Base-by-base conservation (phyloP, 2,797 vertebrate genomes). In the Brachyrhaphis roseni region DNA sequence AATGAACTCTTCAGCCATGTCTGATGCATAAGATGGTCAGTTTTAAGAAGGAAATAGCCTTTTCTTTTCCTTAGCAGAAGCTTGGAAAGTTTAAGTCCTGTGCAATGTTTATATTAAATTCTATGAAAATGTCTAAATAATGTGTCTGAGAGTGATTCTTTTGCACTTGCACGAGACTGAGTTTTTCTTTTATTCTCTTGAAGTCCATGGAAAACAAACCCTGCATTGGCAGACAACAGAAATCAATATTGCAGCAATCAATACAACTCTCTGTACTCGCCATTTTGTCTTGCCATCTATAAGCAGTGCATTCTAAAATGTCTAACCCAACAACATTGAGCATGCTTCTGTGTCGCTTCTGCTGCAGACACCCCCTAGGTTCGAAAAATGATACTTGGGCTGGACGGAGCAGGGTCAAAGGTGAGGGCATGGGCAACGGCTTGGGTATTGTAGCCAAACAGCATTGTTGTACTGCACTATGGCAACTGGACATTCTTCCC, bases 401-500 rank as follows among this genome's bases (percentile, higher is more conserved):
- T 87, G 86, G 80, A 84, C 79, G 75, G 86, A 88, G 83, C 39
- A 46, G 89, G 94, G 94, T 95, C 92, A 94, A 86, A 86, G 92
- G 93, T 93, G 62, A 93, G 75, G 79, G 87, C 83, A 85, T 89
- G 85, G 90, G 81, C 88, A 68, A 90, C 77, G 75, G 83, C 86
- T 91, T 87, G 82, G 87, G 85, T 84, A 92, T 95, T 95, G 93
- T 94, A 85, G 94, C 87, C 75, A 85, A 88, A 86, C 87, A 87
- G 89, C 93, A 94, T 95, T 95, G 91, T 94, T 94, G 88, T 91
- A 72, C 83, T 84, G 87, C 79, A 74, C 93, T 92, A 95, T 95
- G 94, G 94, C 90, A 93, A 95, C 94, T 90, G 89, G 90, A 93
- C 93, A 94, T 94, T 94, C 92, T 93, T 89, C 87, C 91, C 86